These are phyloP conservation scores for Ladona fulva DNA, from an alignment of 1,140 invertebrate species.

Conservation along the genomic window DNA sequence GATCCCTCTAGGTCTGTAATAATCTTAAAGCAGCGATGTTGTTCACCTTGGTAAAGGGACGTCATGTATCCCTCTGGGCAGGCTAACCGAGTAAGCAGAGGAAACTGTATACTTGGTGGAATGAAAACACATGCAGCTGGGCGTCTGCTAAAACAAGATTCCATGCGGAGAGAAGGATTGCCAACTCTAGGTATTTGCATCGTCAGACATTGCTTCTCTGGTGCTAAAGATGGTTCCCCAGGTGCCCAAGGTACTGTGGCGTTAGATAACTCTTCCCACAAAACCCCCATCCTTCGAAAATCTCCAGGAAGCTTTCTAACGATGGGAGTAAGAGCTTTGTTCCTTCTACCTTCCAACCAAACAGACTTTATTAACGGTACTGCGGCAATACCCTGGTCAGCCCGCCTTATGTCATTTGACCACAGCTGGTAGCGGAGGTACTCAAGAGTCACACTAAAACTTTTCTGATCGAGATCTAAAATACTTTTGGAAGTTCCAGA, in stretches of 20 bases:
- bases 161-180: neutral
- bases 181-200: neutral
- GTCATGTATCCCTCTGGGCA: neutral
- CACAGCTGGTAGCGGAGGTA: neutral
- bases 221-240: neutral
- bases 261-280: neutral
- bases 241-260: neutral
- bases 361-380: neutral
- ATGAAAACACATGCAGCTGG: neutral
- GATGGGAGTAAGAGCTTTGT: neutral
- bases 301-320: neutral
- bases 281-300: neutral
- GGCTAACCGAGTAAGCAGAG: neutral
- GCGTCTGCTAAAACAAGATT: neutral
- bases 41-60: neutral
- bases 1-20: neutral
- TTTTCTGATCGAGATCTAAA: neutral
- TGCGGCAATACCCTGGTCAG: neutral
- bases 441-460: neutral
- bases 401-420: neutral
- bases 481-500: neutral
- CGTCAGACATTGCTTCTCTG: neutral
- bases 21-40: neutral
- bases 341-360: neutral
- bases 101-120: neutral